These are phyloP conservation scores for Macaca fascicularis DNA, from an alignment of 2,113 vertebrate species.

Conservation along the genomic window DNA sequence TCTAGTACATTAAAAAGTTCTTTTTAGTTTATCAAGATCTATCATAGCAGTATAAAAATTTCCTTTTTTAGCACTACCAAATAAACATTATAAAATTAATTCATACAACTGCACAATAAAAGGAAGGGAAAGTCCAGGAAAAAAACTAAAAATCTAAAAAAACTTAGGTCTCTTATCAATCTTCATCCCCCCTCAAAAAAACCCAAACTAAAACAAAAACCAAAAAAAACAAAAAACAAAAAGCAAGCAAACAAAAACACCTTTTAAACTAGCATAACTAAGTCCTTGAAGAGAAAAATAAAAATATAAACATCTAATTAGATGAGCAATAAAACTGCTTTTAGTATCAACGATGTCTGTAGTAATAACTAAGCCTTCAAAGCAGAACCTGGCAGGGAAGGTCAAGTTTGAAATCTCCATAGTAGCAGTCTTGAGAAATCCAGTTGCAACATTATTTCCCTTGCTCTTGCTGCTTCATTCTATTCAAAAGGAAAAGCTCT, in stretches of 20 bases:
- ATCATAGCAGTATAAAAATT: slow-evolving; percentile 57
- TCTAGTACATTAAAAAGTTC: slow-evolving; percentile 32
- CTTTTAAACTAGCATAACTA: slow-evolving; percentile 55
- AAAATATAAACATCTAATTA: slow-evolving; percentile 73
- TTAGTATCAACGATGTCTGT: neutral
- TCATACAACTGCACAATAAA: slow-evolving; percentile 66
- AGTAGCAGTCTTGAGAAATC: slow-evolving; percentile 82
- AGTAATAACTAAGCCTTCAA: slow-evolving; percentile 55
- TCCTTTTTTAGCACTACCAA: neutral
- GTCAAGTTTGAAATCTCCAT: slow-evolving; percentile 85
- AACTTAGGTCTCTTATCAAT: neutral
- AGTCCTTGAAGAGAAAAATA: slow-evolving; percentile 55
- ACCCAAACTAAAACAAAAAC: neutral
- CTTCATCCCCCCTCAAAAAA: neutral
- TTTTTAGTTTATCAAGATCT: slow-evolving; percentile 11
- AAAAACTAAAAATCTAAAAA: slow-evolving; percentile 43
- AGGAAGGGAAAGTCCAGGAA: slow-evolving; percentile 50
- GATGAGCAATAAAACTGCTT: slow-evolving; percentile 39
- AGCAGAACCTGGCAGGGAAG: slow-evolving; percentile 75
- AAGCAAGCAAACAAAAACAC: neutral
- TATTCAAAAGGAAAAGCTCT: slow-evolving; percentile 75
- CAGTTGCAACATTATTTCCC: slow-evolving; percentile 77
- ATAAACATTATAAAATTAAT: slow-evolving; percentile 77
- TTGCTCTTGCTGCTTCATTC: slow-evolving; percentile 59
- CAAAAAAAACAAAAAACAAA: neutral